phyloP scores from a whole-genome alignment of 2,888 invertebrate species.

The Agrotis clavis region DNA sequence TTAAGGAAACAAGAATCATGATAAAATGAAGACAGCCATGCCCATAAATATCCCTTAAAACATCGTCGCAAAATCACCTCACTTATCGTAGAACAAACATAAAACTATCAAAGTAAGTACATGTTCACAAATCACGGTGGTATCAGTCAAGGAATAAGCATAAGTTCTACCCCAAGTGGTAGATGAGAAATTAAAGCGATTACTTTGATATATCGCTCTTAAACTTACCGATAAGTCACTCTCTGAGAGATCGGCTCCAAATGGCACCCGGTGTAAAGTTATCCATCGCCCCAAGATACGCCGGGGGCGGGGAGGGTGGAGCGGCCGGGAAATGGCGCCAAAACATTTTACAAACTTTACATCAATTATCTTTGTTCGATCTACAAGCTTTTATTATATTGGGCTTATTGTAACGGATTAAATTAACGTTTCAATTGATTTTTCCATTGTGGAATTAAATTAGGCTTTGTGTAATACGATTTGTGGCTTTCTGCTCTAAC shows the following conservation, averaged over 20 bases:
- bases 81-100: slow-evolving; percentile 47
- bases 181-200: slow-evolving; percentile 91
- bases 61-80: slow-evolving; percentile 23
- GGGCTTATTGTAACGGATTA: slow-evolving; percentile 51
- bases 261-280: slow-evolving; percentile 88
- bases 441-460: slow-evolving; percentile 13
- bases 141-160: slow-evolving; percentile 85
- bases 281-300: slow-evolving; percentile 83
- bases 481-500: background rate
- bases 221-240: slow-evolving; percentile 90
- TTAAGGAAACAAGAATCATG: slow-evolving; percentile 2
- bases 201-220: slow-evolving; percentile 90
- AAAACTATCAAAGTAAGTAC: slow-evolving; percentile 58
- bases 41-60: slow-evolving; percentile 31
- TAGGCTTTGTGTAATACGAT: background rate
- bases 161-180: slow-evolving; percentile 83
- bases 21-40: slow-evolving; percentile 3
- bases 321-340: slow-evolving; percentile 67
- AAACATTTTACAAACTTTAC: slow-evolving; percentile 70
- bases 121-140: slow-evolving; percentile 75
- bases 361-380: slow-evolving; percentile 64
- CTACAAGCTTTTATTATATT: slow-evolving; percentile 58
- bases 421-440: slow-evolving; percentile 38
- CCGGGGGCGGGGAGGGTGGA: slow-evolving; percentile 58
- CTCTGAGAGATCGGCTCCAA: slow-evolving; percentile 86